Evolutionary conservation across 2,888 invertebrate species (phyloP).

Genomic region (Aleiodes testaceus): DNA sequence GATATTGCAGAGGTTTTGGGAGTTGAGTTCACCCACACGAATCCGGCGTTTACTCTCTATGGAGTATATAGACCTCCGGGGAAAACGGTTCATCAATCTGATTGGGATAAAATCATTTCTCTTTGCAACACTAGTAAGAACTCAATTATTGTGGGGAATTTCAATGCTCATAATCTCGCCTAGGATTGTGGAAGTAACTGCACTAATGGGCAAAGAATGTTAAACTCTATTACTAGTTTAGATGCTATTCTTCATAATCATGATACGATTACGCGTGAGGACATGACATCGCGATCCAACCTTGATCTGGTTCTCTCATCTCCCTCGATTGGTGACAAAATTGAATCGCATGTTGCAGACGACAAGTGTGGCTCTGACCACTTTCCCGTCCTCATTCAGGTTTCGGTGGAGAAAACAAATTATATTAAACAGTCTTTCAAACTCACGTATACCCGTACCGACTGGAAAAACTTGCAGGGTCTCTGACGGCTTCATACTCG

Average conservation of each 20-base stretch:
- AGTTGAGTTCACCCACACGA: no score
- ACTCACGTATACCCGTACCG: neutral
- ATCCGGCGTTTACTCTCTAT: no score
- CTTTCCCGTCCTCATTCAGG: conserved; percentile 3
- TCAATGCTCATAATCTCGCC: conserved; percentile 5
- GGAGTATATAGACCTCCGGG: no score
- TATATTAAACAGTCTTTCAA: conserved; percentile 13
- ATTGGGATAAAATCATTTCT: conserved; percentile 11
- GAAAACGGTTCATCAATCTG: neutral
- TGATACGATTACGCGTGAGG: neutral
- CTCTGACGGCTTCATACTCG: neutral
- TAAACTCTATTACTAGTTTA: neutral
- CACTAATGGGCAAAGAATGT: neutral
- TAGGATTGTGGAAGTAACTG: neutral
- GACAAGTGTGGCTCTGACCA: conserved; percentile 1
- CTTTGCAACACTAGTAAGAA: neutral
- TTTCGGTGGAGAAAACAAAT: neutral
- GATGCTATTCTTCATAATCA: conserved; percentile 7
- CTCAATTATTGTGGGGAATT: neutral
- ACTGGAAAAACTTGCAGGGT: neutral
- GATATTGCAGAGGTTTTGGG: no score
- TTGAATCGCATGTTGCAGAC: neutral
- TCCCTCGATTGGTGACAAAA: neutral
- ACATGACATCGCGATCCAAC: neutral
- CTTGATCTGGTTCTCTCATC: conserved; percentile 2